Percentiles rank a stretch among this genome's conserved stretches.
Evolutionary conservation across 2,797 vertebrate genomes (phyloP).

Genomic region (Ambastaia sidthimunki): DNA sequence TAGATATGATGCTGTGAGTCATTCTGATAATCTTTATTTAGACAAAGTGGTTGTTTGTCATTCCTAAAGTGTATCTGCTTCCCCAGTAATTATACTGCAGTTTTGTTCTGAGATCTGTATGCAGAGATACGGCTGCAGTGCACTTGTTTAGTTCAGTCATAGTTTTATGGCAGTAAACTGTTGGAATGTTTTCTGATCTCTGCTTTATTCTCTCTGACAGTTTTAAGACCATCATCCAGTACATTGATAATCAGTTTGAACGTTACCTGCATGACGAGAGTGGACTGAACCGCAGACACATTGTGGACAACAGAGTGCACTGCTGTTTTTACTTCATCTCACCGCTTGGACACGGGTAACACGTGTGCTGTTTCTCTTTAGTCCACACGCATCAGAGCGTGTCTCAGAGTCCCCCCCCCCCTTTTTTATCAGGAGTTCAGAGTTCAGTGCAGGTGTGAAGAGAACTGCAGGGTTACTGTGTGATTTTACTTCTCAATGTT

Average conservation of each 20-base stretch:
- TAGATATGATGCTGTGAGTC: neutral
- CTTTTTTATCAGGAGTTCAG: too few relatives aligned
- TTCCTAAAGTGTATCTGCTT: neutral
- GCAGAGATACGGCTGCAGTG: neutral
- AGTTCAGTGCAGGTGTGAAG: too few relatives aligned
- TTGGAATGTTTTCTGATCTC: neutral
- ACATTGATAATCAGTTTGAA: constrained; percentile 98
- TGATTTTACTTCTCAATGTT: too few relatives aligned
- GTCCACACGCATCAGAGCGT: neutral
- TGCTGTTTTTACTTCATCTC: constrained; percentile 99
- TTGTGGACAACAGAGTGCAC: constrained; percentile 95
- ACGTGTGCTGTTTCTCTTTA: neutral
- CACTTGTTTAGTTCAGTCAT: neutral
- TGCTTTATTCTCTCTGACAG: constrained; percentile 67
- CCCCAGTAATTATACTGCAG: neutral
- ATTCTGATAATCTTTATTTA: neutral
- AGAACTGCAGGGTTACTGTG: too few relatives aligned
- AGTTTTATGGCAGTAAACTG: neutral
- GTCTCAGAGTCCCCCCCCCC: too few relatives aligned
- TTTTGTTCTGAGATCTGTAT: neutral
- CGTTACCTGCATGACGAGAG: constrained; percentile 98
- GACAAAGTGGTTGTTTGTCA: neutral
- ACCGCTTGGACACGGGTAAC: constrained; percentile 94
- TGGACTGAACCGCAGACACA: constrained; percentile 93
- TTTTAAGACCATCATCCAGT: constrained; percentile 97